Percentiles rank a stretch among this genome's conserved stretches.
These are phyloP conservation scores for Simalia tracyae DNA, from an alignment of 2,797 vertebrate genomes.

Conservation along the genomic window DNA sequence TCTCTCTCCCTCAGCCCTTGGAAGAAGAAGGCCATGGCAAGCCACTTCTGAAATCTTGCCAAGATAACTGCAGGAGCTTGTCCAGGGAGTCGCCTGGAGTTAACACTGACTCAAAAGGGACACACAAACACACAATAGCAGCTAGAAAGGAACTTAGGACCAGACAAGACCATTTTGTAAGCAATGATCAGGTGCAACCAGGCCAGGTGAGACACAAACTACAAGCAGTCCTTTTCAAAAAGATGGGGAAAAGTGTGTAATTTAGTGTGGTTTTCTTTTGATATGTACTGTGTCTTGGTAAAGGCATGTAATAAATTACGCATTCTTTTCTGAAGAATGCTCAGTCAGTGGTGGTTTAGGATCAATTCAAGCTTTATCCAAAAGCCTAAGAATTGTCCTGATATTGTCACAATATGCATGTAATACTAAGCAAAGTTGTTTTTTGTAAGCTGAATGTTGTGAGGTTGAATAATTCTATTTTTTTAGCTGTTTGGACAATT, in stretches of 20 bases:
- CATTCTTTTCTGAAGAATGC: too few species aligned
- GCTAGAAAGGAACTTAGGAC: not conserved
- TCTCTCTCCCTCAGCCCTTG: not conserved
- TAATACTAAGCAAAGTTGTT: not conserved
- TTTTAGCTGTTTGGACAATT: not conserved
- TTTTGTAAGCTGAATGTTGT: not conserved
- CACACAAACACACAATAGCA: not conserved
- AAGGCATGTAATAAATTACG: too few species aligned
- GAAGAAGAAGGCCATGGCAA: not conserved
- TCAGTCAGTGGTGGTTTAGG: not conserved
- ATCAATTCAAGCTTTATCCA: not conserved
- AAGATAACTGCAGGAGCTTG: not conserved
- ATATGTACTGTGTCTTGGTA: too few species aligned
- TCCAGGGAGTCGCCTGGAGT: not conserved
- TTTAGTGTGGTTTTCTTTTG: too few species aligned
- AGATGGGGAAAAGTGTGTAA: too few species aligned
- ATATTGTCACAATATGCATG: not conserved
- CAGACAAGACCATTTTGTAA: not conserved
- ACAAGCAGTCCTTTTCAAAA: too few species aligned
- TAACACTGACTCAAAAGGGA: not conserved
- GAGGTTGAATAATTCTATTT: not conserved
- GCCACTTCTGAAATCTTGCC: not conserved
- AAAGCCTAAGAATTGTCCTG: not conserved
- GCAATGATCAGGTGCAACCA: not conserved
- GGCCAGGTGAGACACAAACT: not conserved